Evolutionary conservation across 1,140 invertebrate species (phyloP), one percentile per base, ranked within the genome.

Genomic region (Leptopilina boulardi): DNA sequence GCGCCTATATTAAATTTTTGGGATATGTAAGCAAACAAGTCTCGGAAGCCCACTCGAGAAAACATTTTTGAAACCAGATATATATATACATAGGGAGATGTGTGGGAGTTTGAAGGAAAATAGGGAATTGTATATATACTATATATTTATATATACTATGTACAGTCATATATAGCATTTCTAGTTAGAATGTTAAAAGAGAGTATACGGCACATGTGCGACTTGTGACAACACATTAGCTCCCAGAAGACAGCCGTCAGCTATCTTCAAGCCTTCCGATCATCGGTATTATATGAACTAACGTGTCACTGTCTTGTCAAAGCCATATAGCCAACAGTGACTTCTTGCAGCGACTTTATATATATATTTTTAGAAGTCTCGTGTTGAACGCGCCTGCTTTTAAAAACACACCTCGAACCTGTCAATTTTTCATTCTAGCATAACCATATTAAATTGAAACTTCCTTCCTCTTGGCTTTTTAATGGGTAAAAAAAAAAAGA

Each of bases 201-300:
- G 74, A 76, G 76, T 59, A n/a, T n/a, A n/a, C n/a, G 30, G 73
- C 77, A 77, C 76, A 81, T 82, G 76, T 80, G 82, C 79, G 78
- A 80, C 84, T 77, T 82, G 82, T 83, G 85, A 86, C 86, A 85
- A 86, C 84, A 82, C 86, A 87, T 87, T 87, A 87, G 83, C 84
- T 38, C 54, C 76, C 38, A 78, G 42, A 80, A 83, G 80, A 80
- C 85, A 81, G 81, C 23, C 84, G 76, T 84, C 78, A 81, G 75
- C 47, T n/a, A n/a, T 44, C 41, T 74, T 73, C 51, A 21, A 18
- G 73, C 73, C 73, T 80, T 77, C 82, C 79, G 78, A 44, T 70
- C 77, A 42, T 21, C 56, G 76, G 56, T 38, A 38, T 38, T 71
- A 70, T 76, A 75, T 66, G 74, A 74, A 59, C 38, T 74, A 74